Evolutionary conservation across 2,888 invertebrate species (phyloP).

Genomic region (Graphium colonna): DNA sequence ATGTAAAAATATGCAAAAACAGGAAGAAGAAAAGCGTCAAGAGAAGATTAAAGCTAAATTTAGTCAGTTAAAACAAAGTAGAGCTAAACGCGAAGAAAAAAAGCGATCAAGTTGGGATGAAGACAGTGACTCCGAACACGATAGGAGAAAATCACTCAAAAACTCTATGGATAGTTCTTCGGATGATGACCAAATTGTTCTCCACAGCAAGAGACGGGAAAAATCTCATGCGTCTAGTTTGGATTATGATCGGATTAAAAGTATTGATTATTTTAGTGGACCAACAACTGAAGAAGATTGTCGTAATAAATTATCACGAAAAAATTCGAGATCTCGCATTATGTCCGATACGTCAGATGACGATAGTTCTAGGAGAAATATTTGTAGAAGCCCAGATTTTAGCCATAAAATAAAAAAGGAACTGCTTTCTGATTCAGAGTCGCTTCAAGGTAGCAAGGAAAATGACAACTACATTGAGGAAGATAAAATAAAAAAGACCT

Average conservation of each 20-base stretch:
- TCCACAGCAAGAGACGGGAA: slow-evolving; percentile 71
- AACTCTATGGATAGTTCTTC: slow-evolving; percentile 77
- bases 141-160: slow-evolving; percentile 54
- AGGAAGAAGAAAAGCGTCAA: slow-evolving; percentile 92
- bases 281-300: slow-evolving; percentile 72
- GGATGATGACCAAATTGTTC: slow-evolving; percentile 68
- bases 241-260: slow-evolving; percentile 66
- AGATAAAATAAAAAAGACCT: slow-evolving; percentile 58
- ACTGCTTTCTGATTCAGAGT: slow-evolving; percentile 72
- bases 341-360: slow-evolving; percentile 90
- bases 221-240: slow-evolving; percentile 62
- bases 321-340: slow-evolving; percentile 86
- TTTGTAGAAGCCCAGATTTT: slow-evolving; percentile 59
- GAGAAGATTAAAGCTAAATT: slow-evolving; percentile 95
- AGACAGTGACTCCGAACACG: slow-evolving; percentile 86
- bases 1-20: slow-evolving; percentile 95
- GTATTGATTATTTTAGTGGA: slow-evolving; percentile 71
- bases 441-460: slow-evolving; percentile 43
- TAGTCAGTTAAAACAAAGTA: slow-evolving; percentile 91
- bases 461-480: slow-evolving; percentile 37
- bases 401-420: slow-evolving; percentile 78
- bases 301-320: slow-evolving; percentile 81
- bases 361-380: slow-evolving; percentile 77
- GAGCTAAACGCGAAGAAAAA: slow-evolving; percentile 93
- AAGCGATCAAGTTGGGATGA: slow-evolving; percentile 95